Conservation (phyloP, 2,113 vertebrate genomes). For the Cygnus atratus region DNA sequence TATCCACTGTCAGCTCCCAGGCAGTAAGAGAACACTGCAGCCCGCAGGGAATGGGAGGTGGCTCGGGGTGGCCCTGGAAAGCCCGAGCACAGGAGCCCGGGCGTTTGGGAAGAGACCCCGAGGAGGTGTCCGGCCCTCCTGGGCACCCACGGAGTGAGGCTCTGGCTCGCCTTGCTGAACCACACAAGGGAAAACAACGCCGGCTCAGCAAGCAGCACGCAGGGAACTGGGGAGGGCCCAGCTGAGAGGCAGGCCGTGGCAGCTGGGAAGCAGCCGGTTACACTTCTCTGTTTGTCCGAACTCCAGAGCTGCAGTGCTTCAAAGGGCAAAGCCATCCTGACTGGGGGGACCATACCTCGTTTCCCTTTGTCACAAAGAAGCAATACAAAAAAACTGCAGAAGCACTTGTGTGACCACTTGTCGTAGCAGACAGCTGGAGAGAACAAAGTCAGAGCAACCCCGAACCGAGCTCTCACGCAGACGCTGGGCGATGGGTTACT, state of each 20-base stretch:
- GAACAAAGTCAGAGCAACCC: accelerated
- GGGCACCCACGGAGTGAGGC: accelerated
- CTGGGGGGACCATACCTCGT: accelerated
- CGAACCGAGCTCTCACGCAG: not conserved
- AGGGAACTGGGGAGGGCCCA: not conserved
- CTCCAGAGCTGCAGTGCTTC: not conserved
- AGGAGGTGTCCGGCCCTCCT: too few relatives aligned
- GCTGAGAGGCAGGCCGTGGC: accelerated
- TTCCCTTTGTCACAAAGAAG: not conserved
- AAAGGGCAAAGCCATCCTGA: not conserved
- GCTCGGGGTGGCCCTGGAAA: not conserved
- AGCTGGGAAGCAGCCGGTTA: not conserved
- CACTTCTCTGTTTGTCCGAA: not conserved
- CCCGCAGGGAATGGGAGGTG: accelerated
- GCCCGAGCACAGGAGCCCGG: not conserved
- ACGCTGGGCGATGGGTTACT: accelerated
- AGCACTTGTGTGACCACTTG: accelerated
- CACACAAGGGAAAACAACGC: not conserved
- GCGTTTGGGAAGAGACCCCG: not conserved
- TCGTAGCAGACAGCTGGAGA: too few relatives aligned
- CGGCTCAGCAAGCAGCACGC: not conserved
- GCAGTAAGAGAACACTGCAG: not conserved
- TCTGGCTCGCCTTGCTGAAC: not conserved
- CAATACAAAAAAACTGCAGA: accelerated
- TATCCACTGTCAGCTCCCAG: not conserved